Conservation (phyloP, 2,888 invertebrate species). For the Criorhina ranunculi region DNA sequence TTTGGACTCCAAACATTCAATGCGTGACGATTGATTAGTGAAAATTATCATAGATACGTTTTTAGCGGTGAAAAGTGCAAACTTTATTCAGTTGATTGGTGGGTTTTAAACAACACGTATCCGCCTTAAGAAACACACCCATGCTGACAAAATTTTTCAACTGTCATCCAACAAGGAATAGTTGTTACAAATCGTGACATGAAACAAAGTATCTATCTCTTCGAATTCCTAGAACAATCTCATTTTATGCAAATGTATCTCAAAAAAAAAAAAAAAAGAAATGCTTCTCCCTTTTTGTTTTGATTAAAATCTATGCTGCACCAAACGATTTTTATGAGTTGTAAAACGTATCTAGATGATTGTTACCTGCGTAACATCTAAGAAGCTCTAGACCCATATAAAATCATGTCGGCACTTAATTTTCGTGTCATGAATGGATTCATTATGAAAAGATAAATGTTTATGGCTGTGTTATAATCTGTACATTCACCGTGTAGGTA, state of each 20-base stretch:
- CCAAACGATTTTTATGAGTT: slow-evolving; percentile 13
- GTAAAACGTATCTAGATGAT: slow-evolving; percentile 38
- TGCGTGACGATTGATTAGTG: background rate
- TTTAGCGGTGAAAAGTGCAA: background rate
- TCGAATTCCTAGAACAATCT: slow-evolving; percentile 22
- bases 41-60: background rate
- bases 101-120: slow-evolving; percentile 1
- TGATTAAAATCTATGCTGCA: background rate
- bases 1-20: background rate
- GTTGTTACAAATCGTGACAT: too few species aligned
- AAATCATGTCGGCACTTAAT: slow-evolving; percentile 25
- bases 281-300: background rate
- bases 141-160: too few species aligned
- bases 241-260: slow-evolving; percentile 9
- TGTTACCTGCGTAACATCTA: slow-evolving; percentile 3
- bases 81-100: background rate
- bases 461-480: slow-evolving; percentile 34
- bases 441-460: slow-evolving; percentile 37
- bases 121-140: background rate
- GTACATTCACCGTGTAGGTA: slow-evolving; percentile 9
- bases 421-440: slow-evolving; percentile 58
- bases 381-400: slow-evolving; percentile 14
- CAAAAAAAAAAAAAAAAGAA: background rate
- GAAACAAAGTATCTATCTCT: too few species aligned
- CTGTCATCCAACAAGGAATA: background rate